phyloP scores from a whole-genome alignment of 2,888 invertebrate species.

The Steinernema carpocapsae region DNA sequence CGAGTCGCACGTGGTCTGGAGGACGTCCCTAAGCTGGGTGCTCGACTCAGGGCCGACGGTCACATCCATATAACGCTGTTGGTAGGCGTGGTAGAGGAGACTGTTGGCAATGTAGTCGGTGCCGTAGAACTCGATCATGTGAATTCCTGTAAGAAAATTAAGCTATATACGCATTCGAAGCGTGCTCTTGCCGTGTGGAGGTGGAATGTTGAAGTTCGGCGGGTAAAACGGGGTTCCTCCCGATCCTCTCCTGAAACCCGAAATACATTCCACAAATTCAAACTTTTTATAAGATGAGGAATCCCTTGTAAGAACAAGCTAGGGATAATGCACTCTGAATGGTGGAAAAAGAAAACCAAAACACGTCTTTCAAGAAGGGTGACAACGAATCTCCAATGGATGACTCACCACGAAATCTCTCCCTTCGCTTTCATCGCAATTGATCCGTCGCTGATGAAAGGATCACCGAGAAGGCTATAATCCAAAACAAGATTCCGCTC shows the following conservation, averaged over 20 bases:
- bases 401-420: constrained; percentile 61
- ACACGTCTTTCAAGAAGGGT: too few species aligned
- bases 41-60: constrained; percentile 60
- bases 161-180: not conserved
- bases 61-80: constrained; percentile 64
- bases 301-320: too few species aligned
- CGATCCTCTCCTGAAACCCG: constrained; percentile 55
- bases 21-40: constrained; percentile 54
- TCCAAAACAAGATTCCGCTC: constrained; percentile 63
- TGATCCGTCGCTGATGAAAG: constrained; percentile 63
- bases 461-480: constrained; percentile 60
- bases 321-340: too few species aligned
- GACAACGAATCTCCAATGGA: too few species aligned
- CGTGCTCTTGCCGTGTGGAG: constrained; percentile 57
- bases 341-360: too few species aligned
- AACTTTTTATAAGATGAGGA: too few species aligned
- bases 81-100: constrained; percentile 66
- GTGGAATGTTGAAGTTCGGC: constrained; percentile 63
- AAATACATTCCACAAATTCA: too few species aligned
- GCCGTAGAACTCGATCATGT: constrained; percentile 68
- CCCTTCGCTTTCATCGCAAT: constrained; percentile 66
- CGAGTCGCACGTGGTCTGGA: constrained; percentile 63
- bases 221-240: constrained; percentile 67
- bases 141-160: constrained; percentile 51
- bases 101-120: constrained; percentile 67